Evolutionary conservation across 2,797 vertebrate species (phyloP).

Genomic region (Eupleurogrammus muticus): DNA sequence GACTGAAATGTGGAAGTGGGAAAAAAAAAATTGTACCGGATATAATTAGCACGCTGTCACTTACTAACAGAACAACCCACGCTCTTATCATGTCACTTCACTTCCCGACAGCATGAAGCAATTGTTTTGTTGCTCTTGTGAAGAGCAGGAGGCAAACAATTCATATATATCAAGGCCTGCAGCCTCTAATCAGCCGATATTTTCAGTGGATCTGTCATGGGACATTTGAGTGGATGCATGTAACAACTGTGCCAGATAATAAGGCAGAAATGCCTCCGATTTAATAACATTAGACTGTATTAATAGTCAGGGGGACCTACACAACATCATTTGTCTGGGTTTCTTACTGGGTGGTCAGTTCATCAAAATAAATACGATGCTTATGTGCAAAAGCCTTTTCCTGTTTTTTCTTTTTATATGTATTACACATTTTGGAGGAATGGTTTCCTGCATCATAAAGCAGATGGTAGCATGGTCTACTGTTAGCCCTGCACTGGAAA

Average conservation of each 20-base stretch:
- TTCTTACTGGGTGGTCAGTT: conserved; percentile 12
- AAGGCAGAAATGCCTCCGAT: conserved; percentile 26
- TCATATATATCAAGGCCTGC: conserved; percentile 12
- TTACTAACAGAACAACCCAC: conserved; percentile 61
- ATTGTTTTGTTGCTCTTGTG: conserved; percentile 51
- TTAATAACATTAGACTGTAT: neutral
- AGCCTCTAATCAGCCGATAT: conserved; percentile 2
- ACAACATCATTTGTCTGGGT: neutral
- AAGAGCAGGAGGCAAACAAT: conserved; percentile 32
- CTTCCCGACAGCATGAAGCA: conserved; percentile 32
- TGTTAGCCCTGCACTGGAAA: conserved; percentile 16
- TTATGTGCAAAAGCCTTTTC: conserved; percentile 1
- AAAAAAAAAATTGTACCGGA: conserved; percentile 37
- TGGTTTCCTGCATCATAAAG: conserved; percentile 31
- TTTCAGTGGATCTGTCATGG: conserved; percentile 23
- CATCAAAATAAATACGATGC: neutral
- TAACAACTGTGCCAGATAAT: conserved; percentile 38
- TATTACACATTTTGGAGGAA: conserved; percentile 14
- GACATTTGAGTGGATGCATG: conserved; percentile 28
- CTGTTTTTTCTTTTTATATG: neutral
- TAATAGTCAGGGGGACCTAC: conserved; percentile 10
- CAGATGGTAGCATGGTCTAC: conserved; percentile 19
- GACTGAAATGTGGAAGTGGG: conserved; percentile 22
- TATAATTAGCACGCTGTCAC: conserved; percentile 75
- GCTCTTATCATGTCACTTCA: conserved; percentile 49